Base-by-base conservation (phyloP, 2,888 invertebrate genomes). In the Pristionchus fissidentatus region DNA sequence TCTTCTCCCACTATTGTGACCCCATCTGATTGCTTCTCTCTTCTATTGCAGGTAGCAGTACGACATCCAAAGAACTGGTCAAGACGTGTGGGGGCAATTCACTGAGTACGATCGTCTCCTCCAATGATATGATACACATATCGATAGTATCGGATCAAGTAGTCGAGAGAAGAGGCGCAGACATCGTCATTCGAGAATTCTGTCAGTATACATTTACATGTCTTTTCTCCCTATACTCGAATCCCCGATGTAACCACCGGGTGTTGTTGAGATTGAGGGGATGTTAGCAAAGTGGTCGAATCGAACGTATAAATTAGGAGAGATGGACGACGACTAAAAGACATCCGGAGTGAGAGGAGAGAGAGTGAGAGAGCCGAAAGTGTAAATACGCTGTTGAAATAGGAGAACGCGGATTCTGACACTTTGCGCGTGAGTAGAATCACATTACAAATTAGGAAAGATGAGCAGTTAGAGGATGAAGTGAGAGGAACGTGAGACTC, bases 91-190 rank as follows among this genome's bases (percentile, higher is more conserved):
- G 83, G 13, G 38, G 52, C 8, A 38, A 35, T 26, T 29, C 57
- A 8, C 70, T 29, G 2, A 73, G 26, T 22, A 70, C 83, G 55
- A 38, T 70, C 52, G 38, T 57, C 41, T 70, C 70, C 15, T 38
- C 70, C 26, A 43, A 43, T 32, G 73, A 73, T 26, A 73, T 55
- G 73, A 38, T 83, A 32, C 43, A 55, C 38, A 73, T 83, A 52
- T 32, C 49, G 26, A 57, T 83, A 52, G 41, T 55, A 10, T 52
- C 52, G 26, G 83, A 83, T 55, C 26, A 55, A n/a, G 43, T 32
- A 0, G 73, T 83, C 19, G n/a, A 70, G 52, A 83, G n/a, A 73
- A 73, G 41, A 38, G 83, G 83, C n/a, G 83, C 73, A 13, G 55
- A 70, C 19, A 32, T 83, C 41, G 38, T 52, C 52, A n/a, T 83